These are phyloP conservation scores for Chymomyza costata DNA, from an alignment of 1,140 invertebrate species.

Conservation along the genomic window DNA sequence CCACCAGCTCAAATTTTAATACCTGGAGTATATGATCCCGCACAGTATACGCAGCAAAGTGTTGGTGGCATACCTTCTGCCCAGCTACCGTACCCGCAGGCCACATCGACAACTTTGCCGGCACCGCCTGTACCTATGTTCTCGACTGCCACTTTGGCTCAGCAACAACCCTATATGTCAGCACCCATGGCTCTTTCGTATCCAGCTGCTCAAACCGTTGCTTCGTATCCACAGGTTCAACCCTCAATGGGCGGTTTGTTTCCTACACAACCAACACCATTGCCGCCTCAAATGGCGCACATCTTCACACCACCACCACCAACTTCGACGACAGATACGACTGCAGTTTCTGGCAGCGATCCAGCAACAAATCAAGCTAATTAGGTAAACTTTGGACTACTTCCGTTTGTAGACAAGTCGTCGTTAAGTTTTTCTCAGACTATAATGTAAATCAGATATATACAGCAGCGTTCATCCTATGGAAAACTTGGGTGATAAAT, in stretches of 20 bases:
- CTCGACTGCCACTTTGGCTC: slow-evolving; percentile 26
- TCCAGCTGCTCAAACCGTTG: slow-evolving; percentile 60
- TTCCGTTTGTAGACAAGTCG: slow-evolving; percentile 36
- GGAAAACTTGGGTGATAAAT: too few species aligned
- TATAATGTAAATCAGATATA: too few species aligned
- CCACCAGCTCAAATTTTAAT: slow-evolving; percentile 55
- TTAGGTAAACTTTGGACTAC: slow-evolving; percentile 12
- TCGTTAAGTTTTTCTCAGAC: slow-evolving; percentile 52
- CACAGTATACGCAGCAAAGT: slow-evolving; percentile 14
- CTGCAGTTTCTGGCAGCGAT: slow-evolving; percentile 8
- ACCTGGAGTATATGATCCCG: slow-evolving; percentile 52
- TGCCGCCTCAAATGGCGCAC: slow-evolving; percentile 69
- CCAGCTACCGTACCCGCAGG: slow-evolving; percentile 61
- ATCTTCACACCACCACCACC: slow-evolving; percentile 34
- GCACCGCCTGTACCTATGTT: slow-evolving; percentile 28
- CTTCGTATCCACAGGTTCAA: slow-evolving; percentile 72
- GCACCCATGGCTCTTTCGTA: slow-evolving; percentile 61
- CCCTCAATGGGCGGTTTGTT: slow-evolving; percentile 64
- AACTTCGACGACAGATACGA: slow-evolving; percentile 1
- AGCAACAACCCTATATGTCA: slow-evolving; percentile 62
- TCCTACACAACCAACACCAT: slow-evolving; percentile 60
- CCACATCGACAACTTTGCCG: slow-evolving; percentile 35
- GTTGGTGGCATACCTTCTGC: slow-evolving; percentile 51
- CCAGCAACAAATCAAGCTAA: slow-evolving; percentile 13
- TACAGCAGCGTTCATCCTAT: too few species aligned